Evolutionary conservation across 2,797 vertebrate species (phyloP).

Genomic region (Chaunax sp.): DNA sequence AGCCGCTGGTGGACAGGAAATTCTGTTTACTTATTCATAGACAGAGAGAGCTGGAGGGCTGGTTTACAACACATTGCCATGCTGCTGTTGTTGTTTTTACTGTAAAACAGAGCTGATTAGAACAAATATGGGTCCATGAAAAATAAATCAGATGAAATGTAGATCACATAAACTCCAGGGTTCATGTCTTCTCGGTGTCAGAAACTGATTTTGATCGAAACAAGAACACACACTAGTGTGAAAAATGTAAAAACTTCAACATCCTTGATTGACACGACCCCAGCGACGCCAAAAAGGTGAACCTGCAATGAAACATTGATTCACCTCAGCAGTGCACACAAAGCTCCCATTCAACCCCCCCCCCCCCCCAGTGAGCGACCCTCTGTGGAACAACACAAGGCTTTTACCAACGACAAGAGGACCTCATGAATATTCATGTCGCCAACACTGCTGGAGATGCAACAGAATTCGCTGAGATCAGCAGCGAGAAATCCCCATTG

Average conservation of each 20-base stretch:
- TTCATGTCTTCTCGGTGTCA: slow-evolving; percentile 7
- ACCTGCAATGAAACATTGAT: slow-evolving; percentile 50
- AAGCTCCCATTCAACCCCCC: slow-evolving; percentile 1
- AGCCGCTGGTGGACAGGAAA: slow-evolving; percentile 49
- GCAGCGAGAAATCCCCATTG: slow-evolving; percentile 66
- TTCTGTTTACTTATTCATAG: slow-evolving; percentile 72
- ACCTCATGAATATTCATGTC: slow-evolving; percentile 71
- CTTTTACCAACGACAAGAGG: slow-evolving; percentile 70
- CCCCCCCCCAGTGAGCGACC: slow-evolving; percentile 15
- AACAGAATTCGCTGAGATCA: slow-evolving; percentile 71
- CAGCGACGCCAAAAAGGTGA: slow-evolving; percentile 26
- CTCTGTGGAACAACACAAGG: slow-evolving; percentile 50
- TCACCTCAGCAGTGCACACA: slow-evolving; percentile 26
- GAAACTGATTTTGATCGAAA: background rate
- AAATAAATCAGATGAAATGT: slow-evolving; percentile 6
- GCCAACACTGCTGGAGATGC: slow-evolving; percentile 51
- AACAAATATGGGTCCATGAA: background rate
- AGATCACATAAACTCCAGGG: background rate
- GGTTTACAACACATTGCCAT: slow-evolving; percentile 36
- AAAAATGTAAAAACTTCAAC: slow-evolving; percentile 15
- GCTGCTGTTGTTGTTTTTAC: background rate
- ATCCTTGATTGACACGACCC: slow-evolving; percentile 23
- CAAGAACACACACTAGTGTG: slow-evolving; percentile 5
- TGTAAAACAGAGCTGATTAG: slow-evolving; percentile 13
- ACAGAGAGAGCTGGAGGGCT: slow-evolving; percentile 36